Base-by-base conservation (phyloP, 2,888 invertebrate species). In the Caenorhabditis plicata region DNA sequence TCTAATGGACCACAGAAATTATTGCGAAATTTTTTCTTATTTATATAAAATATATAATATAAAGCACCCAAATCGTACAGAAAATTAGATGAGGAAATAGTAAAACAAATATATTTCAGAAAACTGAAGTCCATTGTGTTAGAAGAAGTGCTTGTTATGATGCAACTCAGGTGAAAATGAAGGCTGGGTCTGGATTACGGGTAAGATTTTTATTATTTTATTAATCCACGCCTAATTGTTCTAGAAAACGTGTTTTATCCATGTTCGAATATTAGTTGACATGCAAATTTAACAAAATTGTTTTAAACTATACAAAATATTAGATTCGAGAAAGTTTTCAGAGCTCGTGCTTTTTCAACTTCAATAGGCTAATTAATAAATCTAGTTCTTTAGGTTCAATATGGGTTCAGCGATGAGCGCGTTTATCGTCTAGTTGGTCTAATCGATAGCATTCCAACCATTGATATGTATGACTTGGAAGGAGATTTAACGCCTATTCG, bases 101-200 rank as follows among this genome's bases (percentile, higher is more conserved):
- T 2, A 33, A 36, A 17, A 20, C 26, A 26, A 11, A 11, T 31
- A 25, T 26, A 36, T 56, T 70, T 48, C 46, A 75, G 72, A 69
- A 71, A 47, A 64, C 73, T 3, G 77, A 77, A 51, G 56, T 72
- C 8, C 73, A 77, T 42, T 50, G 64, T 22, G 63, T 79, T 13
- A 60, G 79, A 20, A 57, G 75, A 11, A 76, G 77, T 33, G 75
- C 78, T 1, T 80, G 79, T 40, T 76, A 78, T 40, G 71, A 76
- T 55, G 58, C 70, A 9, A 52, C 62, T 17, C 68, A 66, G 27
- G 61, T 67, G 29, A 60, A 55, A 32, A 42, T 51, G 15, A 65
- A 60, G 31, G 56, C 64, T n/a, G 68, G 64, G 19, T 49, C 63
- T 2, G 68, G 64, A 35, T 39, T 64, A 22, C 41, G 62, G 23